Evolutionary conservation across 2,797 vertebrate genomes (phyloP).

Genomic region (Macropodus opercularis): DNA sequence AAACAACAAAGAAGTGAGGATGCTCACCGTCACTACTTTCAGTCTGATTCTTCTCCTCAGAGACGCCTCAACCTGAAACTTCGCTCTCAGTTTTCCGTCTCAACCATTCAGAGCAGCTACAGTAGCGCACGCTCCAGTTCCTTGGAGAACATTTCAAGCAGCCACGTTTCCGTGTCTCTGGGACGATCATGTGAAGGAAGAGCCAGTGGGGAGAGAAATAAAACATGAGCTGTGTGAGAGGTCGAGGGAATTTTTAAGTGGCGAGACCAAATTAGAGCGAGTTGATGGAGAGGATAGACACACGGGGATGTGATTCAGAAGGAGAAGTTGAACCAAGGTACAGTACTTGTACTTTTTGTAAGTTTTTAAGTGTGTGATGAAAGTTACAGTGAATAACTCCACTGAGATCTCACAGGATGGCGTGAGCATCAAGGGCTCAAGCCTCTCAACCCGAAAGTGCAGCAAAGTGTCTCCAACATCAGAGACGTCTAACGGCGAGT

Average conservation of each 20-base stretch:
- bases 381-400: constrained; percentile 5
- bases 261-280: constrained; percentile 20
- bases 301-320: neutral
- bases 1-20: constrained; percentile 16
- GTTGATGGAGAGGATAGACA: constrained; percentile 17
- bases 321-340: constrained; percentile 21
- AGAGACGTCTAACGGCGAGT: no score
- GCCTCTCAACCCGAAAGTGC: neutral
- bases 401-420: neutral
- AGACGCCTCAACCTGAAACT: constrained; percentile 28
- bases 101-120: constrained; percentile 27
- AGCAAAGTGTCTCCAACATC: constrained; percentile 2
- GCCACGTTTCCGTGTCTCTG: constrained; percentile 4
- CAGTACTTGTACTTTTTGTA: neutral
- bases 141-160: constrained; percentile 32
- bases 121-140: constrained; percentile 12
- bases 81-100: constrained; percentile 34
- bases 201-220: constrained; percentile 29
- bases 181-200: constrained; percentile 16
- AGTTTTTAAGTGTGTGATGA: constrained; percentile 23
- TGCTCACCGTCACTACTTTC: constrained; percentile 9
- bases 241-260: constrained; percentile 32
- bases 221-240: constrained; percentile 34
- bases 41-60: constrained; percentile 24
- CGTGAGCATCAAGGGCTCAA: neutral